A percentile compares a stretch with the other conserved stretches of the same genome.
Conservation (phyloP, 2,888 invertebrate genomes). For the Caenorhabditis japonica region DNA sequence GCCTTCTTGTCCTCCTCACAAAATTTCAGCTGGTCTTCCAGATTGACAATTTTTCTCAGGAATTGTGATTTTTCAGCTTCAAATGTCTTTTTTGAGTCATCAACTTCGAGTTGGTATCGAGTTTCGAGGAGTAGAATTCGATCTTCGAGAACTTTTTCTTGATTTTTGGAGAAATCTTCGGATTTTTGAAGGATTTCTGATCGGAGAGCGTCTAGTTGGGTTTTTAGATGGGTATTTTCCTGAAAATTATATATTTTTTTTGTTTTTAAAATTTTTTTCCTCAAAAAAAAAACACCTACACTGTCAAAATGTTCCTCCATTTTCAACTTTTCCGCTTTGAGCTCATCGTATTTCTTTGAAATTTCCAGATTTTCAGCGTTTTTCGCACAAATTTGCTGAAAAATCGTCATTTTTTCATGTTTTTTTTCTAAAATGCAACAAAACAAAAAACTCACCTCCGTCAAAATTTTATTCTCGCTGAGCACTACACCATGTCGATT, state of each 20-base stretch:
- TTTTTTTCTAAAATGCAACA: no score
- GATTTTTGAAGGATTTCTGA: background rate
- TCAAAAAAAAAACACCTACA: no score
- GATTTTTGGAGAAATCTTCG: conserved; percentile 7
- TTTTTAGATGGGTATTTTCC: background rate
- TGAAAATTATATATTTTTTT: no score
- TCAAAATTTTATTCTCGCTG: conserved; percentile 6
- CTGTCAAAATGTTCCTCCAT: background rate
- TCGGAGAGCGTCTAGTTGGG: background rate
- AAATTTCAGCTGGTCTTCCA: conserved; percentile 36
- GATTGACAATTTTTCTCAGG: conserved; percentile 4
- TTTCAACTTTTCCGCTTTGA: conserved; percentile 9
- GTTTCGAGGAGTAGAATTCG: conserved; percentile 42
- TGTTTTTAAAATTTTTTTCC: no score
- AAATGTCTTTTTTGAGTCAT: conserved; percentile 44
- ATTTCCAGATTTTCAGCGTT: conserved; percentile 6
- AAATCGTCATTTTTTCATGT: no score
- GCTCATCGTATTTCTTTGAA: conserved; percentile 7
- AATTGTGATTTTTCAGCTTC: conserved; percentile 24
- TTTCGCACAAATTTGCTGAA: background rate
- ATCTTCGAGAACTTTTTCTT: conserved; percentile 43
- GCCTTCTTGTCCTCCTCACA: conserved; percentile 49
- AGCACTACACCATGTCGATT: conserved; percentile 10
- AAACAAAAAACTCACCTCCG: no score
- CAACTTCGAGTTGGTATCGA: conserved; percentile 44